Base-by-base conservation (phyloP, 2,797 vertebrate genomes). In the Pipistrellus pipistrellus region DNA sequence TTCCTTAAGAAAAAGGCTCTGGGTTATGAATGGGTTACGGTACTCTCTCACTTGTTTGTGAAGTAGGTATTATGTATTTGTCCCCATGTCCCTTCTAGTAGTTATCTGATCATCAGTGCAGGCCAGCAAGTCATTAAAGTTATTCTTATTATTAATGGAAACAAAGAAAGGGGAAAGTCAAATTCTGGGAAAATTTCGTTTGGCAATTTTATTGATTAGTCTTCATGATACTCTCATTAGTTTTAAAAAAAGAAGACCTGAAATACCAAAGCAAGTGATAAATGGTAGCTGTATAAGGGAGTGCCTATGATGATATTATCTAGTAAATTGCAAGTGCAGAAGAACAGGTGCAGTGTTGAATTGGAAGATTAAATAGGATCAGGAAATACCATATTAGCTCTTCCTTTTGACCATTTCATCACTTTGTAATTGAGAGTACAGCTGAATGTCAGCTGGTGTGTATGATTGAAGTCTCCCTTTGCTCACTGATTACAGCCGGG, bases 141-240 rank as follows among this genome's bases (percentile, higher is more conserved):
- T 80, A 51, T 53, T 91, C 14, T 76, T 90, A 4, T 94, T 91
- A 81, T 32, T 86, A 87, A 7, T 59, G 57, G 73, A 91, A 91
- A 91, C 77, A 94, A 92, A 86, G 53, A 86, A 78, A 93, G 62
- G 23, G 81, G 68, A 68, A 87, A 71, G 78, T 66, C 32, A 32
- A 92, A 95, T 87, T 87, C 48, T 93, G 59, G 73, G 23, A 77
- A 95, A 30, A 53, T 85, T 91, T 93, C 82, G 73, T 71, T 91
- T 76, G 76, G 18, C 46, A 68, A 2, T 96, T 90, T 89, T 93
- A 91, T 57, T 88, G 73, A 88, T 88, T 94, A 38, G 62, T 90
- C 30, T 93, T 84, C 77, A 20, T 92, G 90, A 85, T 90, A 92
- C 46, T 75, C 6, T 69, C 32, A 3, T 62, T 94, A 95, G 23